Percentiles rank a stretch among this genome's conserved stretches.
phyloP scores from a whole-genome alignment of 1,140 invertebrate genomes.

The Drosophila murphyi region DNA sequence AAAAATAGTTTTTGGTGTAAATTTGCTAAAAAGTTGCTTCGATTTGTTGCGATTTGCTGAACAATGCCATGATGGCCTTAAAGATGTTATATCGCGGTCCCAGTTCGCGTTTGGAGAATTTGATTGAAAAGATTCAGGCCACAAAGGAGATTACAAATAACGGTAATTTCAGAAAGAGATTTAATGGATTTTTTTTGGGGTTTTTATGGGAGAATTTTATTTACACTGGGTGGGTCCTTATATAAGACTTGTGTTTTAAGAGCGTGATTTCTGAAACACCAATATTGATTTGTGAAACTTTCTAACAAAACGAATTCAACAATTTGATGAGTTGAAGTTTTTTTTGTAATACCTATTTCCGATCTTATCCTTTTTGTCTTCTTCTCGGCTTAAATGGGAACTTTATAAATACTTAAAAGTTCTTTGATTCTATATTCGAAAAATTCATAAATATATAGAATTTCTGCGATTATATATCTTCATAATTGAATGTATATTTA shows the following conservation, averaged over 20 bases:
- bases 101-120: constrained; percentile 90
- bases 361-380: too few relatives aligned
- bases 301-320: too few relatives aligned
- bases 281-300: too few relatives aligned
- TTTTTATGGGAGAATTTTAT: neutral
- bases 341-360: too few relatives aligned
- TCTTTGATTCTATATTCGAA: too few relatives aligned
- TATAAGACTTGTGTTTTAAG: neutral
- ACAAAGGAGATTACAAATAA: constrained; percentile 87
- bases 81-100: constrained; percentile 92
- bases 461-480: too few relatives aligned
- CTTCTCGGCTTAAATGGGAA: too few relatives aligned
- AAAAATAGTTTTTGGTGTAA: constrained; percentile 21
- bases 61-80: constrained; percentile 80
- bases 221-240: neutral
- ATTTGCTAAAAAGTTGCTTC: constrained; percentile 12
- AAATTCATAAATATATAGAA: too few relatives aligned
- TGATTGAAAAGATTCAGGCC: constrained; percentile 93
- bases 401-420: too few relatives aligned
- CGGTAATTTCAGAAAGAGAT: constrained; percentile 42
- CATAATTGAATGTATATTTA: too few relatives aligned
- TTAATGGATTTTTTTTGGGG: neutral
- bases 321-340: too few relatives aligned
- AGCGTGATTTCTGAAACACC: too few relatives aligned
- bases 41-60: constrained; percentile 24